Conservation (phyloP, 2,888 invertebrate species). For the Meloe dianella region DNA sequence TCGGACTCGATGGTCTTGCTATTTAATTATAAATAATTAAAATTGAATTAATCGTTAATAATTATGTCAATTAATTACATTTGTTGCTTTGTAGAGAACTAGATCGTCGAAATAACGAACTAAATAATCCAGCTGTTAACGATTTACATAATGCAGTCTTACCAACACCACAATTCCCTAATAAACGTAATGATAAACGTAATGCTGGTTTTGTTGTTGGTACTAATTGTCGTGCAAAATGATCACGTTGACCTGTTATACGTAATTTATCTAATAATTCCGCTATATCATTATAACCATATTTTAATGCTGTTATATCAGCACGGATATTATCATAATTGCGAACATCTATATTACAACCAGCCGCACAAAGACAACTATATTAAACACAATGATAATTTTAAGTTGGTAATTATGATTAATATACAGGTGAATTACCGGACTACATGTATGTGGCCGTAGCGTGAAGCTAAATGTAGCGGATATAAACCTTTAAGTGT, state of each 20-base stretch:
- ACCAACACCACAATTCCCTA: constrained; percentile 77
- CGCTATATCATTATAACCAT: constrained; percentile 73
- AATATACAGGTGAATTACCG: constrained; percentile 54
- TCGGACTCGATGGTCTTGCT: constrained; percentile 62
- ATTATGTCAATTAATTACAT: constrained; percentile 47
- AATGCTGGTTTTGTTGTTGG: constrained; percentile 64
- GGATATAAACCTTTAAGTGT: constrained; percentile 69
- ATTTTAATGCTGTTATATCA: constrained; percentile 78
- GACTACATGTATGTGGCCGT: constrained; percentile 74
- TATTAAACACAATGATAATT: constrained; percentile 28
- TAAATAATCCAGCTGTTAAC: constrained; percentile 71
- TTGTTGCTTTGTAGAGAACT: constrained; percentile 60
- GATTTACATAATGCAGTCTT: constrained; percentile 73
- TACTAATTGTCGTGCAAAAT: constrained; percentile 65
- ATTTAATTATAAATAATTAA: constrained; percentile 33
- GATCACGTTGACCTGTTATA: constrained; percentile 61
- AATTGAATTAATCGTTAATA: background rate
- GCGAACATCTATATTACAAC: constrained; percentile 71
- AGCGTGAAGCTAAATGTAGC: constrained; percentile 73
- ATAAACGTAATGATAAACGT: constrained; percentile 71
- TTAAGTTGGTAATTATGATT: background rate
- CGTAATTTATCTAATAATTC: constrained; percentile 70
- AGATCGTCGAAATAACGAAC: constrained; percentile 69
- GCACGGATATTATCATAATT: constrained; percentile 75
- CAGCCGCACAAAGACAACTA: constrained; percentile 72